These are phyloP conservation scores for Phylloscopus trochilus DNA, from an alignment of 2,113 vertebrate genomes.

Conservation along the genomic window DNA sequence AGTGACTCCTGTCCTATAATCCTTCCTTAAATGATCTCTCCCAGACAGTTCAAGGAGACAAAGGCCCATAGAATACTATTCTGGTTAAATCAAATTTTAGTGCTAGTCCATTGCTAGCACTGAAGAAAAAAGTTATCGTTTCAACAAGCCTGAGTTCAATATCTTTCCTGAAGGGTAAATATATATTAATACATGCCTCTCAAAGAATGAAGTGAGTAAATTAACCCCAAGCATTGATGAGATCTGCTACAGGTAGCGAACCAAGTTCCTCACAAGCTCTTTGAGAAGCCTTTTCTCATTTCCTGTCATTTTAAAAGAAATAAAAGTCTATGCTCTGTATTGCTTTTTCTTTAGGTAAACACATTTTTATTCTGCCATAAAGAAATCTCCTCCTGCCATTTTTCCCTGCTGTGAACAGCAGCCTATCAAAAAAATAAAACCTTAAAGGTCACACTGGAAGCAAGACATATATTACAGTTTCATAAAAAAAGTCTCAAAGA, in stretches of 20 bases:
- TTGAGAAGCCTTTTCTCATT: slow-evolving; percentile 3
- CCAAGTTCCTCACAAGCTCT: neutral
- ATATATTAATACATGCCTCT: neutral
- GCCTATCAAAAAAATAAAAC: slow-evolving; percentile 26
- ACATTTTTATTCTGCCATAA: slow-evolving; percentile 41
- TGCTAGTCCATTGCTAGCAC: neutral
- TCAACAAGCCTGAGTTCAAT: neutral
- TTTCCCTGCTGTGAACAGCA: slow-evolving; percentile 41
- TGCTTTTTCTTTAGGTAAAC: slow-evolving; percentile 41
- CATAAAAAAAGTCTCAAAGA: neutral
- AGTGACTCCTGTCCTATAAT: neutral
- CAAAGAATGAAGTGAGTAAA: neutral
- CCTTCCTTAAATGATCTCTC: neutral
- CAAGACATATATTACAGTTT: neutral
- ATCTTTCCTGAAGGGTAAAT: neutral
- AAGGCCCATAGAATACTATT: neutral
- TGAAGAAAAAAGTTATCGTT: neutral
- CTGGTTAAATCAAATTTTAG: neutral
- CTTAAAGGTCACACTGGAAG: slow-evolving; percentile 55
- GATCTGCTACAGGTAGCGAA: neutral
- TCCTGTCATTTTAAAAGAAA: slow-evolving; percentile 23
- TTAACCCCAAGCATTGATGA: neutral
- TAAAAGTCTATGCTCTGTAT: neutral
- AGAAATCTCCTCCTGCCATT: slow-evolving; percentile 28
- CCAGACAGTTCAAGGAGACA: neutral